A percentile compares a stretch with the other conserved stretches of the same genome.
These are phyloP conservation scores for Mustela nigripes DNA, from an alignment of 2,113 vertebrate species.

Conservation along the genomic window DNA sequence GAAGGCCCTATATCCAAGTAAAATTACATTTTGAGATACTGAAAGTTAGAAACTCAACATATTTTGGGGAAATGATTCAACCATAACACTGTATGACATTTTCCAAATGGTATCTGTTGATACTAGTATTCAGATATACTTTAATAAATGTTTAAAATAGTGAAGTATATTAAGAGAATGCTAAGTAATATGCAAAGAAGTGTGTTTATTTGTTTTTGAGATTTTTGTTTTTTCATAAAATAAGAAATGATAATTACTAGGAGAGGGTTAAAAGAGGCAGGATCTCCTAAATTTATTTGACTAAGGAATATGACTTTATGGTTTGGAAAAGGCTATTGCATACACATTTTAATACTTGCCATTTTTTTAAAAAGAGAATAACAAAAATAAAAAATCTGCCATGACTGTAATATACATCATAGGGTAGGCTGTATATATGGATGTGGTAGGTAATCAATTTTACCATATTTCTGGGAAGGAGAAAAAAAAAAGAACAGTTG, in stretches of 20 bases:
- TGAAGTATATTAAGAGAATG: background rate
- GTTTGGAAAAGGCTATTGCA: background rate
- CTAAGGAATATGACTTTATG: background rate
- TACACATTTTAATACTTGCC: background rate
- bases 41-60: background rate
- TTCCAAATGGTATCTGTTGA: background rate
- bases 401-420: background rate
- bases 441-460: background rate
- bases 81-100: background rate
- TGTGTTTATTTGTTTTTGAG: background rate
- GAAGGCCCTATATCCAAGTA: background rate
- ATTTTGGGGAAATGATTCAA: background rate
- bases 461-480: background rate
- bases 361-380: background rate
- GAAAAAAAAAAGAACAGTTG: background rate
- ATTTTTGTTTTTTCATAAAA: background rate
- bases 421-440: background rate
- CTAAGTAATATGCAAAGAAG: background rate
- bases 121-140: background rate
- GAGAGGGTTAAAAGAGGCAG: background rate
- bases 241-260: background rate
- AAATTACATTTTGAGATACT: background rate
- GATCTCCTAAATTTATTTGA: background rate
- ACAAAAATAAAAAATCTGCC: background rate
- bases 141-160: background rate